Evolutionary conservation across 2,888 invertebrate species (phyloP).

Genomic region (Machimus rusticus): DNA sequence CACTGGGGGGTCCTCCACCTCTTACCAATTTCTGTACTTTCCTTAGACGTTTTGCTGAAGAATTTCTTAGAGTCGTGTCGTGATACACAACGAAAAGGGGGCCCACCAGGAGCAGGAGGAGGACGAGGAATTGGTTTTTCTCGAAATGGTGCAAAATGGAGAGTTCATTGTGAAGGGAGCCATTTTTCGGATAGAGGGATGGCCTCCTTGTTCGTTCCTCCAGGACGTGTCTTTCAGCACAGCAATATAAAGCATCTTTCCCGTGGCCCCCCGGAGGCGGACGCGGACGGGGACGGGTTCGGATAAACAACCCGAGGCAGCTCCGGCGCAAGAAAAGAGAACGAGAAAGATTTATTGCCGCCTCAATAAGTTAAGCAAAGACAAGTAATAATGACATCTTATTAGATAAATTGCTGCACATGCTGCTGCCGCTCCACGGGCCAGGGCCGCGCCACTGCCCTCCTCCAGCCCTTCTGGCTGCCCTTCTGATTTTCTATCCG

Average conservation of each 20-base stretch:
- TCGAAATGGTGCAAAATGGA: constrained; percentile 21
- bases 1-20: background rate
- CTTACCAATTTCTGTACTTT: background rate
- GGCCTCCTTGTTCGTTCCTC: background rate
- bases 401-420: constrained; percentile 42
- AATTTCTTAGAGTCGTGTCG: constrained; percentile 16
- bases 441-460: background rate
- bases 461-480: background rate
- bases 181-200: constrained; percentile 31
- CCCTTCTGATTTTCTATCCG: background rate
- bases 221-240: background rate
- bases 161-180: constrained; percentile 34
- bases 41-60: constrained; percentile 23
- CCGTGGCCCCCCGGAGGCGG: background rate
- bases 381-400: constrained; percentile 53
- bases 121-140: constrained; percentile 32
- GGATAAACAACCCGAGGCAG: constrained; percentile 20
- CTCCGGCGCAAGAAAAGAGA: constrained; percentile 6
- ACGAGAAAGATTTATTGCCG: constrained; percentile 58
- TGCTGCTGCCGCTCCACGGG: constrained; percentile 12
- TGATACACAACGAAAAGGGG: constrained; percentile 17
- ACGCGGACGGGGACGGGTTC: background rate
- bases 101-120: background rate
- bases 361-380: constrained; percentile 61
- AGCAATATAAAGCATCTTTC: background rate